Evolutionary conservation across 1,140 invertebrate species (phyloP), one percentile per base, ranked within the genome.

Genomic region (Lasaia peninsularis): DNA sequence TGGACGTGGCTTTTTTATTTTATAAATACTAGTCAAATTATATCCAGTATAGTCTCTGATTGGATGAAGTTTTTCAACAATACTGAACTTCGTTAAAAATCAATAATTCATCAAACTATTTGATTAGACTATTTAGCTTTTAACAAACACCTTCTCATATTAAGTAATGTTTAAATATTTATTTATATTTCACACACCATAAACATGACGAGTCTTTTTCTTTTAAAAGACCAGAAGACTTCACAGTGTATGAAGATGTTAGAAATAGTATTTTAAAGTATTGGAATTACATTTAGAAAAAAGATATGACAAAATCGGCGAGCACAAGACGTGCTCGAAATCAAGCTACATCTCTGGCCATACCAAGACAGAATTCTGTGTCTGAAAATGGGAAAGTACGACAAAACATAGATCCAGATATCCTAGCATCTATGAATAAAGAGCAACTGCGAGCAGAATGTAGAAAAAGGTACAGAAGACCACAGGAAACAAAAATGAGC

Each of bases 381-480:
- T 78, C 76, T 67, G 83, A 88, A 50, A 82, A 78, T 84, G 77
- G 80, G 67, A 82, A 75, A 63, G 65, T 77, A 53, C 81, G 80
- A 54, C 85, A 88, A 60, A 86, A 73, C 60, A 68, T 81, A 63
- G 83, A 77, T 52, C 73, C 84, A 57, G 91, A 91, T 67, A 83
- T 84, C 60, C 78, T 92, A 63, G 83, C 87, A 51, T 75, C 85
- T 28, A 88, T 92, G 84, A 92, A 86, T 65, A 92, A 92, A 83
- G 91, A 93, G 65, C 92, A 92, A 71, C 82, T 92, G 55, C 91
- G 92, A 63, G 75, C 81, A 37, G 91, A 92, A 78, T 92, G 91
- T 82, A 84, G 91, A 62, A 91, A 91, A 82, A 78, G 91, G 92
- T 92, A 33, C 91, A 91, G 69, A 91, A 91, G 71, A 89, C 90